Evolutionary conservation across 2,113 vertebrate genomes (phyloP).

Genomic region (Oreochromis niloticus): DNA sequence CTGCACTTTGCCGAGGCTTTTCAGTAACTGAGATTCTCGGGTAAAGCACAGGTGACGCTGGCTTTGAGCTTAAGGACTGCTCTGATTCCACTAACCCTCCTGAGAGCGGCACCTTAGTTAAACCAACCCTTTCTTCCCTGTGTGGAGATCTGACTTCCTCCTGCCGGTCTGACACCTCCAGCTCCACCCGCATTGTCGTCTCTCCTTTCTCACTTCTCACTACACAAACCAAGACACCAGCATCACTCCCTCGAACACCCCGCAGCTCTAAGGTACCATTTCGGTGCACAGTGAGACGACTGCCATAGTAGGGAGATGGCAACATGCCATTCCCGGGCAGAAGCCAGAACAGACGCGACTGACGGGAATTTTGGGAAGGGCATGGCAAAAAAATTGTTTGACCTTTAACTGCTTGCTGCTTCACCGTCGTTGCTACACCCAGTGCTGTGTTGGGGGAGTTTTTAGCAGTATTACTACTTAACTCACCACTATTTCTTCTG

Average conservation of each 20-base stretch:
- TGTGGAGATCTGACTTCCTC: slow-evolving; percentile 52
- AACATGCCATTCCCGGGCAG: slow-evolving; percentile 84
- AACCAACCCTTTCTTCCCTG: neutral
- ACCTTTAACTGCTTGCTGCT: slow-evolving; percentile 65
- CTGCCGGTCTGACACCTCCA: slow-evolving; percentile 70
- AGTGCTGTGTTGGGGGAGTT: neutral
- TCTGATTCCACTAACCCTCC: neutral
- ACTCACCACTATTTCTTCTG: neutral
- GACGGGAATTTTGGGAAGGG: slow-evolving; percentile 76
- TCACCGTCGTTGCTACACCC: slow-evolving; percentile 58
- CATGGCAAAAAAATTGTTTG: slow-evolving; percentile 81
- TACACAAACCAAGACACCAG: slow-evolving; percentile 78
- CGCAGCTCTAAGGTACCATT: slow-evolving; percentile 87
- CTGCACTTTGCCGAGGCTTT: neutral
- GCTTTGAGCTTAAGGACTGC: neutral
- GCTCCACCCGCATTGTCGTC: slow-evolving; percentile 73
- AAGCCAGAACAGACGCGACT: slow-evolving; percentile 80
- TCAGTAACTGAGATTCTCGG: slow-evolving; percentile 69
- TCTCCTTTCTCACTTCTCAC: slow-evolving; percentile 82
- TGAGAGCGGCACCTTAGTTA: neutral
- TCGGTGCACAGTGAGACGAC: slow-evolving; percentile 80
- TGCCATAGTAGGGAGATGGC: slow-evolving; percentile 85
- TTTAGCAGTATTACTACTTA: neutral
- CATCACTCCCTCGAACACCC: slow-evolving; percentile 71
- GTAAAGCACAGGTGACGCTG: slow-evolving; percentile 48